Conservation (phyloP, 30 jellyfish, hydroid and myxozoan genomes). For the Hydra vulgaris region DNA sequence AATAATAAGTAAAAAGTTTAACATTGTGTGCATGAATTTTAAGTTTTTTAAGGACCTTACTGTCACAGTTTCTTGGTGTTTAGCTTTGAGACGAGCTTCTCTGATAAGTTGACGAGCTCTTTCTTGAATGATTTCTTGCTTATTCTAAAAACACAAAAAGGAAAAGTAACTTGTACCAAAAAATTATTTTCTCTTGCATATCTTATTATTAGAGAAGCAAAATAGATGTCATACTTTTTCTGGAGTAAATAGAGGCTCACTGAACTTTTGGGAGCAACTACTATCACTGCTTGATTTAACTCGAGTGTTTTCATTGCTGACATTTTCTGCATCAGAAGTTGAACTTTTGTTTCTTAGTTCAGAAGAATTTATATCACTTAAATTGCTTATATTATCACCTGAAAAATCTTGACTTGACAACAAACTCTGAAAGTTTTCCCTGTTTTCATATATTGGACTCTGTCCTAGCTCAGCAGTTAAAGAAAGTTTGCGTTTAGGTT, state of each 20-base stretch:
- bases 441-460: background rate
- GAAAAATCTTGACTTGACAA: background rate
- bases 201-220: no score
- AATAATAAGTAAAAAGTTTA: no score
- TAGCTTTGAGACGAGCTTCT: constrained; percentile 64
- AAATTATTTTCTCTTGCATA: no score
- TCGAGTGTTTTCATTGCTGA: background rate
- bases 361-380: background rate
- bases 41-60: constrained; percentile 1
- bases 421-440: background rate
- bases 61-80: constrained; percentile 7
- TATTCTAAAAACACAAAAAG: constrained; percentile 27
- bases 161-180: background rate
- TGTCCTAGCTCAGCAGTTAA: constrained; percentile 8
- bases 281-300: background rate
- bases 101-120: constrained; percentile 63
- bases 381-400: background rate
- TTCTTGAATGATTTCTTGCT: constrained; percentile 62
- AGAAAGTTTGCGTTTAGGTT: constrained; percentile 23
- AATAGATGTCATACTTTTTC: background rate
- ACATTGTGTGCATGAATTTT: no score
- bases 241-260: background rate
- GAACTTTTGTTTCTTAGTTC: background rate
- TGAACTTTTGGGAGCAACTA: background rate
- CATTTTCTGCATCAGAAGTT: background rate